Conservation (phyloP, 1,140 invertebrate species). For the Bombus turneri region DNA sequence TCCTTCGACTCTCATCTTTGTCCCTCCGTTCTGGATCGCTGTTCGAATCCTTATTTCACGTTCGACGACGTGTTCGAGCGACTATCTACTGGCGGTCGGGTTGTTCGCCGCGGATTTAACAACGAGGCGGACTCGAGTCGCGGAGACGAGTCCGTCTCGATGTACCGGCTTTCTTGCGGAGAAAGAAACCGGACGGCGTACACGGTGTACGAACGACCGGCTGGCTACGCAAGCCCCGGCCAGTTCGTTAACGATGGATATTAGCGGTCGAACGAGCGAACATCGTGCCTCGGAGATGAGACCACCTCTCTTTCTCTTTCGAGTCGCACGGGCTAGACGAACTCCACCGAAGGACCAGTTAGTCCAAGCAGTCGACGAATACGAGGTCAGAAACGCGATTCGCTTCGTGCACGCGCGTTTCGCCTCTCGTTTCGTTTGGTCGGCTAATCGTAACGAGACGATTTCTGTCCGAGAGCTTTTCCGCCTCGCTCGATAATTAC, state of each 20-base stretch:
- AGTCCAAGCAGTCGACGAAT: too few species aligned
- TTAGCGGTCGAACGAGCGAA: slow-evolving; percentile 34
- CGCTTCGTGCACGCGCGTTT: too few species aligned
- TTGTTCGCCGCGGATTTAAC: slow-evolving; percentile 66
- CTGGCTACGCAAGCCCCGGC: slow-evolving; percentile 38
- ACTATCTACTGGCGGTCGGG: slow-evolving; percentile 28
- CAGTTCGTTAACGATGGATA: slow-evolving; percentile 56
- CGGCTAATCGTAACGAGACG: not conserved
- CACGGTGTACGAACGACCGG: slow-evolving; percentile 43
- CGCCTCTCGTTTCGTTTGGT: too few species aligned
- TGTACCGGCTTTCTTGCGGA: slow-evolving; percentile 52
- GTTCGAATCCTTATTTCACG: slow-evolving; percentile 59
- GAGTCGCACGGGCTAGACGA: not conserved
- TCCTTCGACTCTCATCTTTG: slow-evolving; percentile 45
- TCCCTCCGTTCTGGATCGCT: slow-evolving; percentile 39
- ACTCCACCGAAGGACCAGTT: too few species aligned
- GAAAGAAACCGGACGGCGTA: slow-evolving; percentile 51
- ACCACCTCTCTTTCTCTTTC: not conserved
- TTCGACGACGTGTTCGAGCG: slow-evolving; percentile 58
- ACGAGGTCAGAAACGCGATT: too few species aligned
- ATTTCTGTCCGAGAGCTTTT: not conserved
- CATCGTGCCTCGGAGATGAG: slow-evolving; percentile 2
- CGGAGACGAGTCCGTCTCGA: slow-evolving; percentile 13
- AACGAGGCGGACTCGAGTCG: slow-evolving; percentile 10
- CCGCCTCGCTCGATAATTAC: not conserved